phyloP scores from a whole-genome alignment of 2,113 vertebrate genomes.

The Pachyramphus minor region DNA sequence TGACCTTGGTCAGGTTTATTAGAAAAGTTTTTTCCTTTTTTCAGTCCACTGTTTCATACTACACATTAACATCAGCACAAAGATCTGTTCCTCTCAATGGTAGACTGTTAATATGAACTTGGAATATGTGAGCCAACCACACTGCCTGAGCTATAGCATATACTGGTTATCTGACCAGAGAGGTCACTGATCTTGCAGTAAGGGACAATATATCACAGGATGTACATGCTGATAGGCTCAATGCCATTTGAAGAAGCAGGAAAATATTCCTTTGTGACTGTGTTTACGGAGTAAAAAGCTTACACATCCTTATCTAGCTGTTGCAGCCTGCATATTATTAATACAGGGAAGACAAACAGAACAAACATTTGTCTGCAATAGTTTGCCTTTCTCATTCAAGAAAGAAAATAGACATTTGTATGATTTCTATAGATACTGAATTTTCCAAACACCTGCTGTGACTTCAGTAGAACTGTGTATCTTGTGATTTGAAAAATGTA shows the following conservation, averaged over 20 bases:
- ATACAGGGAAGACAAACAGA: neutral
- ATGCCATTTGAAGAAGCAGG: constrained; percentile 2
- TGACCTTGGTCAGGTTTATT: neutral
- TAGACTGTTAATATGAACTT: neutral
- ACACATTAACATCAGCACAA: neutral
- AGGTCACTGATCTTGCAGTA: constrained; percentile 52
- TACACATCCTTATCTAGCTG: constrained; percentile 46
- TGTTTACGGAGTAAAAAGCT: constrained; percentile 11
- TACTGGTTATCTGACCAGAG: constrained; percentile 12
- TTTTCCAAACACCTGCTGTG: neutral
- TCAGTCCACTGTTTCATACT: neutral
- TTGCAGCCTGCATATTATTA: constrained; percentile 39
- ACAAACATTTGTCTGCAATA: neutral
- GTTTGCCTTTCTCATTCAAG: neutral
- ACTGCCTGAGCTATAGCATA: neutral
- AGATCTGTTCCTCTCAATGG: neutral
- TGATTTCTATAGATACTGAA: neutral
- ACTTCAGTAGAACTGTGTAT: accelerated
- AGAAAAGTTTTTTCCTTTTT: neutral
- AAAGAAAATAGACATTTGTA: neutral
- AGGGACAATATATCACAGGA: constrained; percentile 50
- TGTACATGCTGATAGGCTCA: constrained; percentile 10
- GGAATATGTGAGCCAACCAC: neutral
- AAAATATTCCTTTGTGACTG: constrained; percentile 38
- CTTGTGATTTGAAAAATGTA: neutral